These are phyloP conservation scores for Drosophila carrolli DNA, from an alignment of 1,140 invertebrate genomes.

Conservation along the genomic window DNA sequence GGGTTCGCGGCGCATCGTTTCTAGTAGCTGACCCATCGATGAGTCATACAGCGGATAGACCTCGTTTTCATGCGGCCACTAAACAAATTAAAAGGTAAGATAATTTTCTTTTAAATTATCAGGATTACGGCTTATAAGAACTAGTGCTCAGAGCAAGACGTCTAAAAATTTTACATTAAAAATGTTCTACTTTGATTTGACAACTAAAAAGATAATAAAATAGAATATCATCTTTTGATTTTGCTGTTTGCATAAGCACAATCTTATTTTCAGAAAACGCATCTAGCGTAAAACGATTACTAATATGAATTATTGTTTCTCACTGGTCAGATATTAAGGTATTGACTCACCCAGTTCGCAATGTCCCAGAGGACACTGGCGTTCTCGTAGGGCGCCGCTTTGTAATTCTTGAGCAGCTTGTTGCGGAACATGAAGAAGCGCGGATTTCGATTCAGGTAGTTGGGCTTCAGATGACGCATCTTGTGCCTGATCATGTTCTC, in stretches of 20 bases:
- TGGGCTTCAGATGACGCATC: constrained; percentile 77
- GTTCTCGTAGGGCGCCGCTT: constrained; percentile 71
- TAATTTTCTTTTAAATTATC: too few species aligned
- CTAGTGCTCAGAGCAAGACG: too few species aligned
- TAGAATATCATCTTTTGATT: neutral
- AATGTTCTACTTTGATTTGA: too few species aligned
- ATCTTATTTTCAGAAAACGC: too few species aligned
- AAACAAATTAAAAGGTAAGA: constrained; percentile 37
- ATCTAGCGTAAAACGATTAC: neutral
- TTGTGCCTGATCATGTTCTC: constrained; percentile 77
- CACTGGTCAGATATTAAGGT: constrained; percentile 7
- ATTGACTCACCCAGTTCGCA: constrained; percentile 80
- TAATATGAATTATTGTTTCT: neutral
- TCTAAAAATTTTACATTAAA: too few species aligned
- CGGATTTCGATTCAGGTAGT: constrained; percentile 83
- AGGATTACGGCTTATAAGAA: too few species aligned
- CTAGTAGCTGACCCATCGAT: constrained; percentile 89
- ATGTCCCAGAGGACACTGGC: constrained; percentile 83
- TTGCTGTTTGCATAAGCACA: neutral
- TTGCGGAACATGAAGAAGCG: constrained; percentile 83
- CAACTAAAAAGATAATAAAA: neutral
- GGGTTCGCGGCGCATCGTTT: constrained; percentile 88
- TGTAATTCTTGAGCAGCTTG: constrained; percentile 82
- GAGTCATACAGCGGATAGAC: constrained; percentile 88
- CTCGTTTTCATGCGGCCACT: constrained; percentile 90